These are phyloP conservation scores for Coenonympha arcania DNA, from an alignment of 2,888 invertebrate species.

Conservation along the genomic window DNA sequence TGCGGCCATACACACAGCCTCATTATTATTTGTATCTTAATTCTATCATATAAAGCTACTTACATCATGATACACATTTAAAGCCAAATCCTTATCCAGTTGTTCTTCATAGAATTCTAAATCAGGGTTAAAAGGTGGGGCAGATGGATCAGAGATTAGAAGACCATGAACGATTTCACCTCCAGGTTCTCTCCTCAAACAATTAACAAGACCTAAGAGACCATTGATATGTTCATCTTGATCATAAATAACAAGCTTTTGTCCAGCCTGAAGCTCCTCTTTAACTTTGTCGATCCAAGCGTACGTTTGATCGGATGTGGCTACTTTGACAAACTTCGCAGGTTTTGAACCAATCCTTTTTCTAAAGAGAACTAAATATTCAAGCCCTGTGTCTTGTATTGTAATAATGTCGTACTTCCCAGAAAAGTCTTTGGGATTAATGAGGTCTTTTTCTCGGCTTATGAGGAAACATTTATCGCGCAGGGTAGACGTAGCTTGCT, in stretches of 20 bases:
- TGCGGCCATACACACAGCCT: no score
- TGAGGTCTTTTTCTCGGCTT: slow-evolving; percentile 71
- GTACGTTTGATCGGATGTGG: slow-evolving; percentile 52
- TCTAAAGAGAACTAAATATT: slow-evolving; percentile 71
- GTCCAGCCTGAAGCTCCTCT: slow-evolving; percentile 56
- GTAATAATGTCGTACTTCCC: slow-evolving; percentile 67
- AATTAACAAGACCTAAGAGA: slow-evolving; percentile 90
- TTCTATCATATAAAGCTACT: no score
- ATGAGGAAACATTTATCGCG: slow-evolving; percentile 76
- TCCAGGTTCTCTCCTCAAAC: slow-evolving; percentile 85
- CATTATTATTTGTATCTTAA: no score
- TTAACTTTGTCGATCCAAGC: slow-evolving; percentile 71
- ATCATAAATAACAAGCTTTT: slow-evolving; percentile 77
- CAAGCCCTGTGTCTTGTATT: slow-evolving; percentile 63
- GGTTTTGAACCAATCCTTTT: slow-evolving; percentile 63
- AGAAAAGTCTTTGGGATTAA: slow-evolving; percentile 55
- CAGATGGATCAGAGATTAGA: slow-evolving; percentile 76
- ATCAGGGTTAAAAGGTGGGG: slow-evolving; percentile 78
- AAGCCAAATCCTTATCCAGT: slow-evolving; percentile 80
- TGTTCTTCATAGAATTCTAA: slow-evolving; percentile 79
- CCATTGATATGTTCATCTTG: slow-evolving; percentile 82
- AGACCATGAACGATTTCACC: slow-evolving; percentile 77
- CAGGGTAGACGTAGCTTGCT: slow-evolving; percentile 62
- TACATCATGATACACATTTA: slow-evolving; percentile 82
- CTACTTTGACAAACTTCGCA: slow-evolving; percentile 64